These are phyloP conservation scores for Noturus placidus DNA, from an alignment of 2,113 vertebrate genomes.

Conservation along the genomic window DNA sequence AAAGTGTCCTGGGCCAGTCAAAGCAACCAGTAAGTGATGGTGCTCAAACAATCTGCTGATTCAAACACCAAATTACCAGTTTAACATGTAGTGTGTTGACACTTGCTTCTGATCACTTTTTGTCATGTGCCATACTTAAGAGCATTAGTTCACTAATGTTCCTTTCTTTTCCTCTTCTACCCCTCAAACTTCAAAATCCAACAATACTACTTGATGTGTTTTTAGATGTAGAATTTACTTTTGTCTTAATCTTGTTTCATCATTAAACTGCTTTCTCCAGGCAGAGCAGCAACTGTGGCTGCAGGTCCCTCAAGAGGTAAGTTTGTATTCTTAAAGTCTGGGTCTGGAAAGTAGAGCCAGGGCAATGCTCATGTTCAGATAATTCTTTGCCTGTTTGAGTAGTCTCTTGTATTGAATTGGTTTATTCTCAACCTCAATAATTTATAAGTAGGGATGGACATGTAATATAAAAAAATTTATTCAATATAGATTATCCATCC, in stretches of 20 bases:
- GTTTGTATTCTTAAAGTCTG: not conserved
- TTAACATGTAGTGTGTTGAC: not conserved
- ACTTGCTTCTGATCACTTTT: not conserved
- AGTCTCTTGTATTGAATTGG: too few species aligned
- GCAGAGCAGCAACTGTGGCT: conserved; percentile 69
- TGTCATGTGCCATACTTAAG: not conserved
- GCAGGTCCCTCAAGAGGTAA: conserved; percentile 69
- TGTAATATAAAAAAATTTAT: too few species aligned
- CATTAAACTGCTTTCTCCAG: conserved; percentile 57
- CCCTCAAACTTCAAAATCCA: too few species aligned
- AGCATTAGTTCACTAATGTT: not conserved
- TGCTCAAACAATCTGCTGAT: not conserved
- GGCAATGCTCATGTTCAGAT: not conserved
- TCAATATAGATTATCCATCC: too few species aligned
- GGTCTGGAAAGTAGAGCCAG: not conserved
- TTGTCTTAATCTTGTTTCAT: not conserved
- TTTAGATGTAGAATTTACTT: not conserved
- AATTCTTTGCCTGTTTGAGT: not conserved
- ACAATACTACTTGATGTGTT: not conserved
- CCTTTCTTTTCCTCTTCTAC: too few species aligned
- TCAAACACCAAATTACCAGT: too few species aligned
- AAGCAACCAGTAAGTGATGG: not conserved
- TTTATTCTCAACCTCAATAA: too few species aligned
- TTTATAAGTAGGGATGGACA: too few species aligned
- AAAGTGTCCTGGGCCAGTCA: conserved; percentile 1